A percentile compares a stretch with the other conserved stretches of the same genome.
Conservation (phyloP, 2,797 vertebrate species). For the Sebastes miniatus region DNA sequence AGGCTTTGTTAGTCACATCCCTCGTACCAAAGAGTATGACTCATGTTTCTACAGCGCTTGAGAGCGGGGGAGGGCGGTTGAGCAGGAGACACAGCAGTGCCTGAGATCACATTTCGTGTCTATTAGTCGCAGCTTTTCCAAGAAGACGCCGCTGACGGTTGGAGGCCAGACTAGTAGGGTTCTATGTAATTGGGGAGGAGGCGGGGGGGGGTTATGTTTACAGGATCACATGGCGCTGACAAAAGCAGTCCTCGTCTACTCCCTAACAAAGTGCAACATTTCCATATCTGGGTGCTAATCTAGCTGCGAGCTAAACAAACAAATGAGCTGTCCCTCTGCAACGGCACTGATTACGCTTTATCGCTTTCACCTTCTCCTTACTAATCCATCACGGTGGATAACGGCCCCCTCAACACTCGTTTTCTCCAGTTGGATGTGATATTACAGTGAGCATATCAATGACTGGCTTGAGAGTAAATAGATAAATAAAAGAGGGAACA, state of each 20-base stretch:
- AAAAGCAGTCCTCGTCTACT: background rate
- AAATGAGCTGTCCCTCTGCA: conserved; percentile 3
- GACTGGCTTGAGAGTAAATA: conserved; percentile 67
- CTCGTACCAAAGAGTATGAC: conserved; percentile 10
- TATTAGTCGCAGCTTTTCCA: conserved; percentile 51
- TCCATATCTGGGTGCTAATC: conserved; percentile 1
- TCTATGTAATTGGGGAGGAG: background rate
- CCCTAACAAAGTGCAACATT: conserved; percentile 9
- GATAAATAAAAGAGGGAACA: conserved; percentile 73
- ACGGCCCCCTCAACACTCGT: background rate
- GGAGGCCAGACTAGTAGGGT: conserved; percentile 8
- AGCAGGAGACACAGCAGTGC: conserved; percentile 19
- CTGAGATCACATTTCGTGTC: conserved; percentile 49
- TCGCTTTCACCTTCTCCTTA: conserved; percentile 22
- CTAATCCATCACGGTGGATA: conserved; percentile 20
- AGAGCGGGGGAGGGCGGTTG: conserved; percentile 18
- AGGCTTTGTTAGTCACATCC: conserved; percentile 32
- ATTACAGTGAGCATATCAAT: conserved; percentile 59
- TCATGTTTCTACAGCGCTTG: conserved; percentile 28
- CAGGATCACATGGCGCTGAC: conserved; percentile 41
- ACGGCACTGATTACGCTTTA: conserved; percentile 14
- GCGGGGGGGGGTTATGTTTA: conserved; percentile 5
- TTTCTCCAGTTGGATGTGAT: conserved; percentile 45
- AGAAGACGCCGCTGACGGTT: conserved; percentile 23
- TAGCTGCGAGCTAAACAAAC: conserved; percentile 23